phyloP scores from a whole-genome alignment of 2,888 invertebrate genomes.

The Slavum lentiscoides region DNA sequence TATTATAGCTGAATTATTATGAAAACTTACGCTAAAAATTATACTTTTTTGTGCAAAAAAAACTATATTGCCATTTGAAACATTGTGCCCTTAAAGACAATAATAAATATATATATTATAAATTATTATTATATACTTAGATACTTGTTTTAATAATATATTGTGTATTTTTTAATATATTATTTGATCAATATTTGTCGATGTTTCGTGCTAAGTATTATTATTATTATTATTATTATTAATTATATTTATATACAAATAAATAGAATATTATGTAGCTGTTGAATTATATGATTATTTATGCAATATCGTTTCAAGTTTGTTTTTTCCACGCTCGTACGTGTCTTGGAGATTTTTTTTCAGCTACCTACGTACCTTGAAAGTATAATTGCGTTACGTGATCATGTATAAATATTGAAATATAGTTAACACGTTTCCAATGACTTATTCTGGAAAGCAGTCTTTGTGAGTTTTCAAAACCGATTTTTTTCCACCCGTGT shows the following conservation, averaged over 20 bases:
- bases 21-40: constrained; percentile 18
- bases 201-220: constrained; percentile 42
- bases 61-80: constrained; percentile 51
- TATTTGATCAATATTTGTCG: constrained; percentile 33
- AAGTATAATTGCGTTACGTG: too few species aligned
- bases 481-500: too few species aligned
- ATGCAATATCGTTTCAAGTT: constrained; percentile 25
- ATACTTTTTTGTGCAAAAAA: constrained; percentile 30
- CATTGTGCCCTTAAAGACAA: constrained; percentile 54
- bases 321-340: not conserved
- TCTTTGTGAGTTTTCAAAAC: too few species aligned
- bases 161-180: constrained; percentile 40
- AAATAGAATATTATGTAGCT: constrained; percentile 43
- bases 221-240: constrained; percentile 21
- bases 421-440: too few species aligned
- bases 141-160: constrained; percentile 28
- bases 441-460: too few species aligned
- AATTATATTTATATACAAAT: constrained; percentile 23
- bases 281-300: constrained; percentile 51
- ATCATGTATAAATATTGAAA: too few species aligned
- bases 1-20: constrained; percentile 36
- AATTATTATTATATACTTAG: constrained; percentile 35
- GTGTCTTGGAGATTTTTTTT: too few species aligned
- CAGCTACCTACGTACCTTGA: too few species aligned
- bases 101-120: constrained; percentile 38